Conservation (phyloP, 2,113 vertebrate genomes). For the Cinclus mexicanus region DNA sequence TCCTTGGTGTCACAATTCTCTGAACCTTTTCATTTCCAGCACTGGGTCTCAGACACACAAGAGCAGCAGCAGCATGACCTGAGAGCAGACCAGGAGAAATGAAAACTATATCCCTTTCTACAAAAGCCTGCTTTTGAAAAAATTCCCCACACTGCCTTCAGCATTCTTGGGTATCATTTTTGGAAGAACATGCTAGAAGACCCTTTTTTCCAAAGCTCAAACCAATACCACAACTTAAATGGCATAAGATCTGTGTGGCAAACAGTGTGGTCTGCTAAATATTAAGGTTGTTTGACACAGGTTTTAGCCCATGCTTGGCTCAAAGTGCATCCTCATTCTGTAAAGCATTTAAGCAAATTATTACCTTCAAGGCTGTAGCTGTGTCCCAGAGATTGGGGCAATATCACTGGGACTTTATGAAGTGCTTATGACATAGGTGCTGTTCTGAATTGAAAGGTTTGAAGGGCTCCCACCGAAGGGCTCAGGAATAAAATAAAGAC, state of each 20-base stretch:
- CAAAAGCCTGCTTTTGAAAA: background rate
- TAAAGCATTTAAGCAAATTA: background rate
- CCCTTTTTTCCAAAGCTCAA: background rate
- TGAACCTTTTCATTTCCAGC: background rate
- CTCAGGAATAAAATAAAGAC: background rate
- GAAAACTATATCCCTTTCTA: background rate
- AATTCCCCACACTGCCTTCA: background rate
- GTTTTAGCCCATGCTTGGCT: background rate
- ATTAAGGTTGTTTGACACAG: background rate
- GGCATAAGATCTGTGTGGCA: background rate
- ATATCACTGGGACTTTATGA: background rate
- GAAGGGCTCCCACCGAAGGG: background rate
- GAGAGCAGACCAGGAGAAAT: background rate
- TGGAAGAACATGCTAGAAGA: background rate
- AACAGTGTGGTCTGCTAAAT: background rate
- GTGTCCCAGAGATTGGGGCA: background rate
- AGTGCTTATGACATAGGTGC: constrained; percentile 1
- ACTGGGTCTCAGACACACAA: background rate
- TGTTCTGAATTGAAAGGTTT: background rate
- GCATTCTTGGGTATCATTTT: background rate
- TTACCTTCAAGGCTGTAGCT: background rate
- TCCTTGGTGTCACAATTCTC: rapidly evolving
- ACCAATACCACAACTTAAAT: background rate
- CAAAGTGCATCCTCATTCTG: background rate
- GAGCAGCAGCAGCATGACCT: background rate